Evolutionary conservation across 2,888 invertebrate genomes (phyloP), one percentile per base, ranked within the genome.

Genomic region (Dyspetes luteomarginatus): DNA sequence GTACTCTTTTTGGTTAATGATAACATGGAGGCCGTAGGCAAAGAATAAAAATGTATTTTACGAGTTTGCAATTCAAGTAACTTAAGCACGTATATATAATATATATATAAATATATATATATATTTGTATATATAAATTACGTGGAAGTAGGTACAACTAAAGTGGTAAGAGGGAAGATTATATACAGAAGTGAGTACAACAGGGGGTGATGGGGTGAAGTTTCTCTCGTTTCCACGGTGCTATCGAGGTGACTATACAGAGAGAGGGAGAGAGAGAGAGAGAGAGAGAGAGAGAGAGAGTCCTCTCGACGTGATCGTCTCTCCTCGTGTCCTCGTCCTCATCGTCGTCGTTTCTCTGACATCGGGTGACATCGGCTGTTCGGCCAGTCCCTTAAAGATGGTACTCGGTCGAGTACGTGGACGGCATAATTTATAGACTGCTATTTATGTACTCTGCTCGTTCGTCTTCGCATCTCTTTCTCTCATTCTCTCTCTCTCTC

Each of bases 361-460:
- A 84, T 84, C 86, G 81, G 75, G 78, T 86, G 86, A 85, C 87
- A 85, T 85, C 84, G 86, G 77, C 77, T 69, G 85, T 84, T 83
- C 83, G 78, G 82, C 75, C 78, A 78, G 83, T 82, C 82, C 83
- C 84, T 86, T 84, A 85, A 86, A 86, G 87, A 87, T 84, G 85
- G 83, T 86, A 85, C 84, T 85, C 85, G 86, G 81, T 82, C 84
- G 85, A 78, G 82, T 85, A 89, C 88, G 87, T 83, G 88, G 77
- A 83, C 82, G 83, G 87, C 84, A 88, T 88, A 86, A 89, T 89
- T 90, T 90, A 89, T 87, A 85, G 84, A 82, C 84, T 82, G 83
- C 87, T 87, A 88, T 89, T 89, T 88, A 88, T 89, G 87, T 83
- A 81, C 76, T 75, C 76, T 65, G 22, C 43, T 69, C 64, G 64